Percentiles rank a stretch among this genome's conserved stretches.
These are phyloP conservation scores for Limnephilus marmoratus DNA, from an alignment of 2,888 invertebrate genomes.

Conservation along the genomic window DNA sequence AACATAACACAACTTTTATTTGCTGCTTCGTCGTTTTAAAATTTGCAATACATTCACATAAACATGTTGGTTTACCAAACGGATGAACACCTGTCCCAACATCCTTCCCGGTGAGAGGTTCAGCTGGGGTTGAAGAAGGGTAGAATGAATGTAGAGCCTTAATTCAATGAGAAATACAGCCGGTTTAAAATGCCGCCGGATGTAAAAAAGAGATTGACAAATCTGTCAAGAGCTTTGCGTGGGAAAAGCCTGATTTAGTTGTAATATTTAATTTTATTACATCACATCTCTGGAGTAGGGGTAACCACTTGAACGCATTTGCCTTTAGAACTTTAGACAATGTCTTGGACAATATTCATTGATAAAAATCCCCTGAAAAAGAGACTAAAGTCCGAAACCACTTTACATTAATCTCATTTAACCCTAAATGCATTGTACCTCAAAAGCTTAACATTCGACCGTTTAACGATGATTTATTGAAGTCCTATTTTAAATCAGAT, in stretches of 20 bases:
- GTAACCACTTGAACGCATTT: not conserved
- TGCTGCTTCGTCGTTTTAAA: not conserved
- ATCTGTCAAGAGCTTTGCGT: not conserved
- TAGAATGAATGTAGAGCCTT: not conserved
- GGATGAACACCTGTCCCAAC: not conserved
- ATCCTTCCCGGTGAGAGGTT: not conserved
- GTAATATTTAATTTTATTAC: not conserved
- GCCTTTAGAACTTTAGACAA: too few species aligned
- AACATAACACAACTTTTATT: not conserved
- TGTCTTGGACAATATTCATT: not conserved
- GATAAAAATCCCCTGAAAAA: not conserved
- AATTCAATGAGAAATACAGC: slow-evolving; percentile 8
- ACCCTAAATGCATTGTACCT: too few species aligned
- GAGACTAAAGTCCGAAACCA: too few species aligned
- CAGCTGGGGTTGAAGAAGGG: not conserved
- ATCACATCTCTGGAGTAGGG: too few species aligned
- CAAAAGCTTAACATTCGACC: too few species aligned
- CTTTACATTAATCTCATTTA: too few species aligned
- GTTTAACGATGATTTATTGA: too few species aligned
- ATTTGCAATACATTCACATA: not conserved
- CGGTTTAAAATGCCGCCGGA: not conserved
- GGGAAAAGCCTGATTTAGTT: not conserved
- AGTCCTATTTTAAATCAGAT: too few species aligned
- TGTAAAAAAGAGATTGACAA: not conserved
- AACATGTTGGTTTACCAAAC: not conserved